Conservation (phyloP, 2,113 vertebrate species). For the Trichechus manatus region DNA sequence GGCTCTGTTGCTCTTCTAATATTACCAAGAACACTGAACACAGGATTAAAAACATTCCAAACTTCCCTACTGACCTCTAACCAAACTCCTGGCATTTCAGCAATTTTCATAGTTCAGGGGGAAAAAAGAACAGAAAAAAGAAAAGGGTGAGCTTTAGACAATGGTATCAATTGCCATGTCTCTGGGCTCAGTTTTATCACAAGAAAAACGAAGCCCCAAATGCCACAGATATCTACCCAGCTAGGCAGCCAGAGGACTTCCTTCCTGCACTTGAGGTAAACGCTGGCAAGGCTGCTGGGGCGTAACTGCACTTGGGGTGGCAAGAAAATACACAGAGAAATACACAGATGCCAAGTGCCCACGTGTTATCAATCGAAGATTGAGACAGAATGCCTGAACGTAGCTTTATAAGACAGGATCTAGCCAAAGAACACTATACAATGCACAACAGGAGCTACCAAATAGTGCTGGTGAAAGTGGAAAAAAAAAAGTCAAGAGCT, state of each 20-base stretch:
- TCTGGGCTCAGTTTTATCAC: slow-evolving; percentile 54
- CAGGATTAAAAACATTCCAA: slow-evolving; percentile 77
- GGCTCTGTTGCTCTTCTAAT: slow-evolving; percentile 72
- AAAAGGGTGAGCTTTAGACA: background rate
- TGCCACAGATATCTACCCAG: background rate
- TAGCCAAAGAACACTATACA: slow-evolving; percentile 29
- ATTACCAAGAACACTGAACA: slow-evolving; percentile 69
- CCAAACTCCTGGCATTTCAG: slow-evolving; percentile 68
- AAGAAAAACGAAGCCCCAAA: background rate
- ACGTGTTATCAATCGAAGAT: background rate
- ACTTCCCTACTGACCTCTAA: slow-evolving; percentile 39
- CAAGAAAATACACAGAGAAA: slow-evolving; percentile 30
- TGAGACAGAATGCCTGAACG: background rate
- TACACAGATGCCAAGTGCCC: background rate
- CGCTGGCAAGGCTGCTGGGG: background rate
- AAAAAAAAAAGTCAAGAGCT: background rate
- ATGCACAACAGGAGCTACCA: background rate
- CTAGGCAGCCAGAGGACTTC: background rate
- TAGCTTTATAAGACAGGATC: slow-evolving; percentile 38
- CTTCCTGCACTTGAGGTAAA: background rate
- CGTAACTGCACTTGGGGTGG: background rate
- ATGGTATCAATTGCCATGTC: slow-evolving; percentile 13
- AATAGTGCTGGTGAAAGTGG: background rate
- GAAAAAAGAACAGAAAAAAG: background rate
- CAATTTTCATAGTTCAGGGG: slow-evolving; percentile 49